Base-by-base conservation (phyloP, 2,888 invertebrate genomes). In the Cetonia aurata region DNA sequence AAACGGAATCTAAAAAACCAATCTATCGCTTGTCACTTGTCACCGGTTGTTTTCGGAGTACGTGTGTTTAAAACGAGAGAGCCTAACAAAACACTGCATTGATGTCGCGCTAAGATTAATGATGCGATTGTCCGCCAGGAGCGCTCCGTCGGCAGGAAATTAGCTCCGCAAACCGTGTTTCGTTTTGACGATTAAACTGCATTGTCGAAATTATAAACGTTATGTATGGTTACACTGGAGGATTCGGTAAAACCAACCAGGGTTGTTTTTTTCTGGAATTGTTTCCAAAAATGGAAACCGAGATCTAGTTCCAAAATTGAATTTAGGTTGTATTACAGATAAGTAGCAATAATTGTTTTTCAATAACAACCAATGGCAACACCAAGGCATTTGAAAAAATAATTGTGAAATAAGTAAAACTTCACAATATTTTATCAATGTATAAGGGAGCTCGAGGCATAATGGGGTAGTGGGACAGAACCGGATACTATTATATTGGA, bases 1-100 rank as follows among this genome's bases (percentile, higher is more conserved):
- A 66, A 75, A 78, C 80, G 75, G 76, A 80, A 81, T 81, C 80
- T 80, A 80, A 82, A 78, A 81, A 82, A 79, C 81, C 80, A 81
- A 82, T 82, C 82, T 82, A 82, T 82, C 75, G 80, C 81, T 79
- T 81, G 82, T 82, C 82, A 82, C 80, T 82, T 81, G 81, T 82
- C 82, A 82, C 80, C 81, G 81, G 80, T 79, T 79, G 80, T 80
- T 80, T 80, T 80, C 78, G 79, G 75, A 74, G 75, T 78, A 75
- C 78, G 79, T 80, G 79, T 80, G 79, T 80, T 80, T 79, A 79
- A 80, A 80, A 78, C 75, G 76, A 75, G 73, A 75, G 69, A 59
- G 72, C 75, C 76, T 75, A 80, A 81, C 81, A 82, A 82, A 82
- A 81, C 81, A 78, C 72, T 77, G 78, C 79, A 81, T 81, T 81